Evolutionary conservation across 2,797 vertebrate genomes (phyloP).

Genomic region (Denticeps clupeoides): DNA sequence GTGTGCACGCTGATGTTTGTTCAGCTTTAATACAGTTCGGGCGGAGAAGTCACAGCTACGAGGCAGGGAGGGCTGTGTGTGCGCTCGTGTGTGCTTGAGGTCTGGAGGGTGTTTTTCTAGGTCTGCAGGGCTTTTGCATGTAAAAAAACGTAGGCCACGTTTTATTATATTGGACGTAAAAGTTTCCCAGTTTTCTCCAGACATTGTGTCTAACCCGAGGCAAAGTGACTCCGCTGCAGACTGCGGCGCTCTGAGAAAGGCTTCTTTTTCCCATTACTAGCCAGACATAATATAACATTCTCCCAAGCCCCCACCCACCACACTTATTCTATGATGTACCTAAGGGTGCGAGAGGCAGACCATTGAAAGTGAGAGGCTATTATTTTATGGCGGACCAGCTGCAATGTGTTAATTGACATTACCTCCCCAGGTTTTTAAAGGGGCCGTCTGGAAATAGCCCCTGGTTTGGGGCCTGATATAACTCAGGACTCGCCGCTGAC

Average conservation of each 20-base stretch:
- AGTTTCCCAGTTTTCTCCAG: conserved; percentile 44
- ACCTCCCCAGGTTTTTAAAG: conserved; percentile 34
- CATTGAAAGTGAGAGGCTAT: neutral
- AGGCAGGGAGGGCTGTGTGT: conserved; percentile 1
- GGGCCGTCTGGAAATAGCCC: conserved; percentile 51
- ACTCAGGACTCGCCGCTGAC: conserved; percentile 50
- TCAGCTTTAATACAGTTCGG: conserved; percentile 51
- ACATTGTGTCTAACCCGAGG: conserved; percentile 37
- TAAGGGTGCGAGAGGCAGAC: no score
- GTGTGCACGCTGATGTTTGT: conserved; percentile 50
- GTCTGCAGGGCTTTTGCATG: neutral
- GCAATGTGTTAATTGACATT: conserved; percentile 14
- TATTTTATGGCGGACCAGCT: conserved; percentile 22
- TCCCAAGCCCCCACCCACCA: neutral
- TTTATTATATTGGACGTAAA: conserved; percentile 36
- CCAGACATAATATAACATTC: conserved; percentile 3
- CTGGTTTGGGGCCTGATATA: conserved; percentile 47
- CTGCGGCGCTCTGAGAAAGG: conserved; percentile 26
- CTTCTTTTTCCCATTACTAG: conserved; percentile 8
- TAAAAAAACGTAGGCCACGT: conserved; percentile 37
- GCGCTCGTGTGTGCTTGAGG: neutral
- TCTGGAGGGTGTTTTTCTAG: neutral
- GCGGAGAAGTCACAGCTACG: conserved; percentile 34
- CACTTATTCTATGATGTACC: no score
- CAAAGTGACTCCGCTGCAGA: conserved; percentile 38